Evolutionary conservation across 2,888 invertebrate species (phyloP), one percentile per base, ranked within the genome.

Genomic region (Dusona sp.): DNA sequence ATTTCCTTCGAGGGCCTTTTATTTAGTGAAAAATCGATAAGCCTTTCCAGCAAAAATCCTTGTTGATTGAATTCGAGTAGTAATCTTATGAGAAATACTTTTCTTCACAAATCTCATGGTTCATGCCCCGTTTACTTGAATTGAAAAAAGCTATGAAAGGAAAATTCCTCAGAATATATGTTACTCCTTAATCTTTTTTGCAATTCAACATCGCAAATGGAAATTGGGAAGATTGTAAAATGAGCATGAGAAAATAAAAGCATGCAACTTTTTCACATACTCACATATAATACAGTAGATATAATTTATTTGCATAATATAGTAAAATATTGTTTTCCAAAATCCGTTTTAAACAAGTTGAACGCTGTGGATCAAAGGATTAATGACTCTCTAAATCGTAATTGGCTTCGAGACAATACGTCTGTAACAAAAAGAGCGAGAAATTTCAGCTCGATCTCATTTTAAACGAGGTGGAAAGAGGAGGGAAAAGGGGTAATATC

Each of bases 21-120:
- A 65, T 72, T 36, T 48, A 48, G 36, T 38, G 36, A 83, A 45
- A 11, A 67, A 67, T 57, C 77, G 73, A 74, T 84, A 79, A 84
- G 83, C 74, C 68, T 36, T 67, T 38, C 38, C 19, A 22, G 73
- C 29, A 19, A 42, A 78, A 83, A 36, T 65, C 67, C 42, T 45
- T 16, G 64, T 54, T 73, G 79, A 84, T 84, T 84, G 73, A 84
- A 84, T 84, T 73, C 70, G 61, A 42, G 67, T 19, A n/a, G 57
- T 65, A 80, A 75, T 75, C 57, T 68, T 19, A 64, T n/a, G 48
- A 8, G 45, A 77, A 25, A 64, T n/a, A 45, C 33, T 77, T 75
- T n/a, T 75, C 48, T 42, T 75, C 29, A 25, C 29, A 33, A 19
- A 54, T 48, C 25, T 48, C 22, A 8, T 36, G 19, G 19, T 48